Percentiles rank a stretch among this genome's conserved stretches.
These are phyloP conservation scores for Pampus argenteus DNA, from an alignment of 2,797 vertebrate species.

Conservation along the genomic window DNA sequence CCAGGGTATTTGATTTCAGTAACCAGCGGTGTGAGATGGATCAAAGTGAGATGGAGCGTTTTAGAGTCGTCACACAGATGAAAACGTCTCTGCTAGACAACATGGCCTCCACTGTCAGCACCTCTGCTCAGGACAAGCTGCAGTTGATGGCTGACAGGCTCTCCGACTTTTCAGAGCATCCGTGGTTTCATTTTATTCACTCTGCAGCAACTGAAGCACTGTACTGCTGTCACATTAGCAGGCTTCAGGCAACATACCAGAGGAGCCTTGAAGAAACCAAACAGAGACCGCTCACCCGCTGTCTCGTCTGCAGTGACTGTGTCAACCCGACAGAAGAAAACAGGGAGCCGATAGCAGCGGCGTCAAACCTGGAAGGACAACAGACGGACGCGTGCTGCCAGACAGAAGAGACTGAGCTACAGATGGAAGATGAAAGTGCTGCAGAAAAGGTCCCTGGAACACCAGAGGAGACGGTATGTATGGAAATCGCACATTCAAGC, in stretches of 20 bases:
- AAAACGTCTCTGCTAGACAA: constrained; percentile 59
- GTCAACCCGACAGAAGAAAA: constrained; percentile 38
- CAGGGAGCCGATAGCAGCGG: constrained; percentile 13
- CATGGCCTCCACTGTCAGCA: constrained; percentile 41
- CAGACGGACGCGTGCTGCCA: constrained; percentile 23
- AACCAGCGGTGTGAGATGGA: constrained; percentile 7
- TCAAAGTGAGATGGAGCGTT: constrained; percentile 9
- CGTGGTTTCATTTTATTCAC: constrained; percentile 30
- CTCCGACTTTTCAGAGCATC: constrained; percentile 7
- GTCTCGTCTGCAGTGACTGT: constrained; percentile 52
- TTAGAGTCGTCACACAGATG: constrained; percentile 48
- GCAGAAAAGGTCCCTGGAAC: constrained; percentile 1
- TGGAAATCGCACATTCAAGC: constrained; percentile 17
- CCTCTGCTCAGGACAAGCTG: constrained; percentile 33
- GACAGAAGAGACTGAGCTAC: constrained; percentile 38
- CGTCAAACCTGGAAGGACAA: constrained; percentile 3
- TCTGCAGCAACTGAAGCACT: constrained; percentile 66
- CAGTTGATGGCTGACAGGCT: constrained; percentile 39
- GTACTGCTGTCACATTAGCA: constrained; percentile 44
- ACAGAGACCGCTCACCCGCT: background rate
- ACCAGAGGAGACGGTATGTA: constrained; percentile 23
- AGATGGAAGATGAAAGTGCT: background rate
- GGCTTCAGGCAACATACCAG: constrained; percentile 23
- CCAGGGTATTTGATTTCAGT: background rate
- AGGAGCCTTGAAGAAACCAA: constrained; percentile 18